Conservation (phyloP, 2,113 vertebrate genomes). For the Eulemur macaco region DNA sequence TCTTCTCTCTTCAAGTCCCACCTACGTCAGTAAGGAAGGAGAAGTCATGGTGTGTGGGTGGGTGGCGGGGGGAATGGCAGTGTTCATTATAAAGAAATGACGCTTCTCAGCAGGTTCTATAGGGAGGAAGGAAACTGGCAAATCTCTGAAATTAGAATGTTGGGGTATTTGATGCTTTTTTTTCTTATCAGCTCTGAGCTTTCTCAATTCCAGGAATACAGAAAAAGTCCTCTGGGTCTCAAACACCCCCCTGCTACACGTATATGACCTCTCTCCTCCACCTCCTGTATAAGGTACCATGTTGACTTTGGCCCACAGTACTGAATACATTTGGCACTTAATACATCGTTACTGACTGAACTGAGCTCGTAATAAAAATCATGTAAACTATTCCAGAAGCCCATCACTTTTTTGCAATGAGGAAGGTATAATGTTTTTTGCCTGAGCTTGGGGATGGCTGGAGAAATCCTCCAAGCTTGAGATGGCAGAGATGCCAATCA, state of each 20-base stretch:
- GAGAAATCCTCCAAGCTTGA: not conserved
- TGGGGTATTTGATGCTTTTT: not conserved
- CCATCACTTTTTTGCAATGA: not conserved
- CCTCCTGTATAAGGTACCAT: not conserved
- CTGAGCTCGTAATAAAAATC: not conserved
- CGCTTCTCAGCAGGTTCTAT: not conserved
- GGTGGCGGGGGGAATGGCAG: rapidly evolving
- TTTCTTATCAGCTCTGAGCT: not conserved
- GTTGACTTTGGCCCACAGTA: not conserved
- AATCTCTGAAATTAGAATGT: not conserved
- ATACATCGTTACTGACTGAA: not conserved
- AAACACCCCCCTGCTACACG: not conserved
- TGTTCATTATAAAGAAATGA: not conserved
- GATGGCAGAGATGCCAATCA: not conserved
- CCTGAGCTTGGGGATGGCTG: not conserved
- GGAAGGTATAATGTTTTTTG: not conserved
- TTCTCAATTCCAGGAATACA: not conserved
- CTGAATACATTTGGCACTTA: not conserved
- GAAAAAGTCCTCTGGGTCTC: not conserved
- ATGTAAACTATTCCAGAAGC: not conserved
- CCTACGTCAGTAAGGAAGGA: not conserved
- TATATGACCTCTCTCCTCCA: not conserved
- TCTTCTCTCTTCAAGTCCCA: not conserved
- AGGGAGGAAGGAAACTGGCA: not conserved
- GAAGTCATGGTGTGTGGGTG: too few relatives aligned